Base-by-base conservation (phyloP, 35 echinoderm and acorn worm species). In the Stichopus chloronotus region DNA sequence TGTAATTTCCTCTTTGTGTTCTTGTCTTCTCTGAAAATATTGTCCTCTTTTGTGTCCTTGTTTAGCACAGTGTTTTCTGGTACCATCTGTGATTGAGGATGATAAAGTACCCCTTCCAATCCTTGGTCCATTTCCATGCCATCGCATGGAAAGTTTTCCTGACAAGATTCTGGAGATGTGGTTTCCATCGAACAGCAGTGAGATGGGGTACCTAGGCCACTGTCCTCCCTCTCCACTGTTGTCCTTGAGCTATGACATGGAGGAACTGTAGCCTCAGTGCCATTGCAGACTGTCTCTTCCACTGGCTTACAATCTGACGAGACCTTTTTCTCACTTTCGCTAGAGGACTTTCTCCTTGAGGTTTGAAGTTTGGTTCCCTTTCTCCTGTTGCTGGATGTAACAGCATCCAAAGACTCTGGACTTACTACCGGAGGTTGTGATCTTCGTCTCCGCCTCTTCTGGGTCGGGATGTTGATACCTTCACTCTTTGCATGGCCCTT, bases 141-240 rank as follows among this genome's bases (percentile, higher is more conserved):
- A 2, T 74, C 17, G 17, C 69, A 74, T 21, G 69, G 5, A 74
- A 74, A 74, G 69, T 74, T 74, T 20, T 74, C 69, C 69, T 74
- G 69, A 74, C 69, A 74, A n/a, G 69, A 74, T 17, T 89, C 87
- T 20, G 87, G 87, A 8, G 87, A 89, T 20, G 87, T 89, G 57
- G 23, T 65, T 54, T 91, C 90, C 90, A 65, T 79, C 2, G 90
- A 91, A 72, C 90, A 91, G 58, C 90, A 91, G 14, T 97, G 81
- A 9, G 96, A 94, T 5, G 96, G 90, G 43, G 96, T 93, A 23
- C 96, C 96, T 19, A 97, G 57, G 10, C 94, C 94, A 93, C 92
- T 95, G 87, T 95, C 94, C 17, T 95, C 91, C 16, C 94, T 61
- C 4, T 58, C 82, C 55, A 85, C 82, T 6, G 55, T 85, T n/a